Base-by-base conservation (phyloP, 2,888 invertebrate genomes). In the Sicus ferrugineus region DNA sequence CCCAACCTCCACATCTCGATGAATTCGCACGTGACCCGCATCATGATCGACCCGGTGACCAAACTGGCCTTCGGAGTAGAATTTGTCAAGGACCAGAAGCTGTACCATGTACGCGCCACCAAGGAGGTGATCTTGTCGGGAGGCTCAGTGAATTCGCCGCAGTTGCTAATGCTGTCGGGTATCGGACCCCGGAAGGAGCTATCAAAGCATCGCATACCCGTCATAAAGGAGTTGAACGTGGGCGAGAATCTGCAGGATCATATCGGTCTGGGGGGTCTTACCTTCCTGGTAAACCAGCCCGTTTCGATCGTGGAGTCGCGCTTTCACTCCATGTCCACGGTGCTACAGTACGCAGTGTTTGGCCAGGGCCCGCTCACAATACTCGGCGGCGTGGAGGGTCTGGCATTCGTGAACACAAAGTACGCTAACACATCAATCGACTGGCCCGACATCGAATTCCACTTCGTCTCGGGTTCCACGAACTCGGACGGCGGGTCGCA, bases 91-190 rank as follows among this genome's bases (percentile, higher is more conserved):
- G 90, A 93, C 65, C 91, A 91, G 62, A 90, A 91, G 84, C 80
- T 92, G 0, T 90, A 91, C 77, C 88, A 92, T 62, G 90, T 95
- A 2, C 86, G 91, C 70, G 94, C 95, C 0, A 89, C 88, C 38
- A 95, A 93, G 81, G 96, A 96, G 83, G 93, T 98, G 0, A 93
- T 98, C 62, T 81, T 98, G 2, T 94, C 95, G 0, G 96, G 92
- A 0, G 98, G 98, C 0, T 90, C 97, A 0, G 89, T 99, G 0
- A 97, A 97, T 81, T 93, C 97, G 0, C 96, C 98, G 0, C 98
- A 99, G 81, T 80, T 98, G 2, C 85, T 98, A 48, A 95, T 98
- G 95, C 84, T 98, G 0, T 96, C 96, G 9, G 98, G 97, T 0
- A 89, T 97, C 14, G 94, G 94, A 0, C 93, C 93, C 0, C 87